Conservation (phyloP, 1,140 invertebrate species). For the Propsilocerus akamusi region DNA sequence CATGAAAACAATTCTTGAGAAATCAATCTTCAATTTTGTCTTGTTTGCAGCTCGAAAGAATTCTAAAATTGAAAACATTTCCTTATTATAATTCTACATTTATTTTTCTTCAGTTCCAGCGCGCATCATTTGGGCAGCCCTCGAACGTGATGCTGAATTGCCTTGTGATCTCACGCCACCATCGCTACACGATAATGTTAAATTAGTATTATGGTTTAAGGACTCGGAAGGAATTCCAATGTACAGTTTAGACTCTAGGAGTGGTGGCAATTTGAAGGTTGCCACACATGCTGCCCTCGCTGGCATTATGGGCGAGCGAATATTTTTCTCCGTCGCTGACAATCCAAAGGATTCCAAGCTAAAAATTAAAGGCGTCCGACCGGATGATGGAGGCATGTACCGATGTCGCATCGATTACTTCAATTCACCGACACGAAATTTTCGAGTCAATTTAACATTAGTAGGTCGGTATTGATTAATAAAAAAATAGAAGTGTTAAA, state of each 20-base stretch:
- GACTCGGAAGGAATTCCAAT: slow-evolving; percentile 61
- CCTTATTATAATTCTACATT: background rate
- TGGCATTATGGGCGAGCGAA: slow-evolving; percentile 49
- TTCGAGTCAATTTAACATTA: slow-evolving; percentile 63
- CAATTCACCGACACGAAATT: slow-evolving; percentile 68
- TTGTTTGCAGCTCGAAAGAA: too few species aligned
- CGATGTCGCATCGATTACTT: slow-evolving; percentile 71
- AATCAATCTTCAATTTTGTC: too few species aligned
- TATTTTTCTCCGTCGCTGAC: slow-evolving; percentile 53
- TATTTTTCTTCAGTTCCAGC: slow-evolving; percentile 31
- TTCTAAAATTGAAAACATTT: too few species aligned
- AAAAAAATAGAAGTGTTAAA: background rate
- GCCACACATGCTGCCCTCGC: slow-evolving; percentile 53
- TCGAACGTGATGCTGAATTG: slow-evolving; percentile 50
- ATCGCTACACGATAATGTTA: slow-evolving; percentile 46
- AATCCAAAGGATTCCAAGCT: slow-evolving; percentile 46
- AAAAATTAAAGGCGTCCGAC: slow-evolving; percentile 48
- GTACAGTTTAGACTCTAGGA: slow-evolving; percentile 64
- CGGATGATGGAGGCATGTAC: slow-evolving; percentile 58
- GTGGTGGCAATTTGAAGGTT: slow-evolving; percentile 33
- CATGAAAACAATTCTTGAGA: too few species aligned
- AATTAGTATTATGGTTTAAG: slow-evolving; percentile 70
- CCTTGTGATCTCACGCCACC: slow-evolving; percentile 66
- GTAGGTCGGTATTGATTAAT: slow-evolving; percentile 43
- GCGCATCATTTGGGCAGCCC: slow-evolving; percentile 47